Evolutionary conservation across 2,888 invertebrate genomes (phyloP).

Genomic region (Gastracanthus pulcherrimus): DNA sequence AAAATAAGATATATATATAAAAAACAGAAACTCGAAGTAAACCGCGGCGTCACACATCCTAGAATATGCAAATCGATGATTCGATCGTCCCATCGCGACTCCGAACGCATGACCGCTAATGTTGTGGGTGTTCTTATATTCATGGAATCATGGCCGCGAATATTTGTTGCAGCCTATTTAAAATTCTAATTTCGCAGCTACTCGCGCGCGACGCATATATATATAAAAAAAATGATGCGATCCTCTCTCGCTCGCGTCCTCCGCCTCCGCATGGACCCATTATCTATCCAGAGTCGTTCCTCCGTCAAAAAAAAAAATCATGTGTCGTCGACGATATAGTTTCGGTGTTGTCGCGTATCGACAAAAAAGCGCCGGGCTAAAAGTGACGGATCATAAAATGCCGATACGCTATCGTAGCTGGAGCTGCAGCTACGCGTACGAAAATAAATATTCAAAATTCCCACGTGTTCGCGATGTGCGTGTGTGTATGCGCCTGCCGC

Average conservation of each 20-base stretch:
- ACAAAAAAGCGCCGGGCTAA: background rate
- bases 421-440: too few species aligned
- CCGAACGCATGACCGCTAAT: too few species aligned
- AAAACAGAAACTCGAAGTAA: too few species aligned
- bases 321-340: background rate
- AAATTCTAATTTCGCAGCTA: background rate
- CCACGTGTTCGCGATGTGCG: background rate
- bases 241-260: too few species aligned
- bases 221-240: background rate
- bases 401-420: background rate
- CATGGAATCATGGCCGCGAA: constrained; percentile 5
- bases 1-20: too few species aligned
- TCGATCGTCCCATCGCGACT: background rate
- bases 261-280: too few species aligned
- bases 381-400: constrained; percentile 23
- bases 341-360: background rate
- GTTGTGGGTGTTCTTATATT: constrained; percentile 19
- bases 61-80: background rate
- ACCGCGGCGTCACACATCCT: too few species aligned
- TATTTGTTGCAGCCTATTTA: background rate
- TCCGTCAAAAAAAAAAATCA: too few species aligned
- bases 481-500: background rate
- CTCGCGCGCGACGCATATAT: background rate
- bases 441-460: constrained; percentile 25
- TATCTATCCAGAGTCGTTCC: too few species aligned